Evolutionary conservation across 2,113 vertebrate species (phyloP).

Genomic region (Oenanthe melanoleuca): DNA sequence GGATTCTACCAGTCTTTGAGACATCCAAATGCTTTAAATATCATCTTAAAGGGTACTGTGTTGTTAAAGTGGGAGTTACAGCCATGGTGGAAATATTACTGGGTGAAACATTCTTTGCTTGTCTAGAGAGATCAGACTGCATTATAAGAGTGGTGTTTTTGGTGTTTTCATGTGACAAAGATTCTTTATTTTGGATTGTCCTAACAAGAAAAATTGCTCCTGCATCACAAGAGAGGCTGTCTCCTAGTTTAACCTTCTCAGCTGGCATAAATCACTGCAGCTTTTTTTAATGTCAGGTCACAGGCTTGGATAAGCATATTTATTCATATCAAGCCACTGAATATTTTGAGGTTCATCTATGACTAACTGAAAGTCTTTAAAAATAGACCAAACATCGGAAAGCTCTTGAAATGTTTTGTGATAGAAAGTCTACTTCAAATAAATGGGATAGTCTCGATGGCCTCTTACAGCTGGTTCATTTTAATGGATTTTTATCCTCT

Average conservation of each 20-base stretch:
- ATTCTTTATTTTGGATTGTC: not conserved
- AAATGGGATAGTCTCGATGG: slow-evolving; percentile 3
- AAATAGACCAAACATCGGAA: slow-evolving; percentile 30
- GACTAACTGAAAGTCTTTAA: slow-evolving; percentile 50
- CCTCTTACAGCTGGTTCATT: not conserved
- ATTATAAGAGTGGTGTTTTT: not conserved
- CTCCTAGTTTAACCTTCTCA: slow-evolving; percentile 24
- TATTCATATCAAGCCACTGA: slow-evolving; percentile 10
- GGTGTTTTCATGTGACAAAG: not conserved
- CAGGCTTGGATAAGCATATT: slow-evolving; percentile 46
- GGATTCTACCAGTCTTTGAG: not conserved
- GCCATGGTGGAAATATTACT: not conserved
- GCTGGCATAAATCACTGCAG: slow-evolving; percentile 13
- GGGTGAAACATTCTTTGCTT: not conserved
- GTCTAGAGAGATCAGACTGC: not conserved
- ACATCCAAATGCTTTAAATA: not conserved
- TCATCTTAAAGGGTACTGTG: not conserved
- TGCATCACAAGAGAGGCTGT: not conserved
- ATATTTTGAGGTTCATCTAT: slow-evolving; percentile 46
- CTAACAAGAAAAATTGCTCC: not conserved
- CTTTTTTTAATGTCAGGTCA: slow-evolving; percentile 18
- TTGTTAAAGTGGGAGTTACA: not conserved
- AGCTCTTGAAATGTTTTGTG: slow-evolving; percentile 41
- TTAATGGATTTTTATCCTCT: slow-evolving; percentile 61
- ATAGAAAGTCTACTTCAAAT: slow-evolving; percentile 8